These are phyloP conservation scores for Monomorium pharaonis DNA, from an alignment of 1,140 invertebrate genomes.

Conservation along the genomic window DNA sequence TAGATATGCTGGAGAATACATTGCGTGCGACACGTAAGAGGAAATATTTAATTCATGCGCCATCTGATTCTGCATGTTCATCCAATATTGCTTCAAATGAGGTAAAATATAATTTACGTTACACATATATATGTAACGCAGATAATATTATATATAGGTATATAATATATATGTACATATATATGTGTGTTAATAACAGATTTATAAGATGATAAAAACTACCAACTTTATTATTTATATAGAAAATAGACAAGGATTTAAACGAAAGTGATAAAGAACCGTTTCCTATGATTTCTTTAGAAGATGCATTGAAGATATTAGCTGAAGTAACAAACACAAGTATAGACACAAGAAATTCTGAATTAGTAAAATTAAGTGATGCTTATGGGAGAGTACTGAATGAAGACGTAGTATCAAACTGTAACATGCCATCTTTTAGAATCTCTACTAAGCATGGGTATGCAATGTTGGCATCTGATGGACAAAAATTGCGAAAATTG, in stretches of 20 bases:
- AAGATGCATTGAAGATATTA: slow-evolving; percentile 88
- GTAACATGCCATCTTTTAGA: slow-evolving; percentile 93
- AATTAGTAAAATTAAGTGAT: slow-evolving; percentile 63
- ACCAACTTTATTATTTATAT: too few relatives aligned
- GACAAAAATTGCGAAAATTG: slow-evolving; percentile 88
- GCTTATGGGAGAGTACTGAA: slow-evolving; percentile 74
- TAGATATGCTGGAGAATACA: not conserved
- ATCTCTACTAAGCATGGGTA: slow-evolving; percentile 98
- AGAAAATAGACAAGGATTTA: not conserved
- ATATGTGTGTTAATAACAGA: too few relatives aligned
- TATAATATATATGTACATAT: not conserved
- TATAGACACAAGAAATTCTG: too few relatives aligned
- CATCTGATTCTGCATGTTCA: too few relatives aligned
- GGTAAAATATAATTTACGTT: not conserved
- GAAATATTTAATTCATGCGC: not conserved
- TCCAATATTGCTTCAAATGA: not conserved
- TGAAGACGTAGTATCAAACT: slow-evolving; percentile 66
- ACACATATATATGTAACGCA: too few relatives aligned
- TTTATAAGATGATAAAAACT: too few relatives aligned
- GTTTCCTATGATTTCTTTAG: not conserved
- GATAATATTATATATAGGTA: too few relatives aligned
- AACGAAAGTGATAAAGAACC: not conserved
- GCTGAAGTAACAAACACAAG: slow-evolving; percentile 65
- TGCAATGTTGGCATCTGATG: slow-evolving; percentile 92
- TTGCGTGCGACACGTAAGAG: not conserved